These are phyloP conservation scores for Novumbra hubbsi DNA, from an alignment of 2,797 vertebrate species.

Conservation along the genomic window DNA sequence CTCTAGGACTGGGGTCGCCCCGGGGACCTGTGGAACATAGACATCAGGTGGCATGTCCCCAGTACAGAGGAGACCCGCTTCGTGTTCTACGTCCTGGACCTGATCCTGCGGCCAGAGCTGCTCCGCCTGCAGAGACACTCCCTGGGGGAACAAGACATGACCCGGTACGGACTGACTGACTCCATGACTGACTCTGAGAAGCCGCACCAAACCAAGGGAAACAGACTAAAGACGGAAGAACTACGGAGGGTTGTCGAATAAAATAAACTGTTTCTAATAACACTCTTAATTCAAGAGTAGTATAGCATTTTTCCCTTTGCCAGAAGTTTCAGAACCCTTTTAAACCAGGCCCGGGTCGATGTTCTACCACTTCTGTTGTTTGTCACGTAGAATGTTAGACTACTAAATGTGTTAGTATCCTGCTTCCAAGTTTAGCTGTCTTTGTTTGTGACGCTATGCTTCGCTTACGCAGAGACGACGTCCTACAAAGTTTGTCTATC, in stretches of 20 bases:
- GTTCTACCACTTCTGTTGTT: too few species aligned
- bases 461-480: slow-evolving; percentile 82
- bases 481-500: slow-evolving; percentile 91
- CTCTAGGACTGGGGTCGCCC: slow-evolving; percentile 94
- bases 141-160: slow-evolving; percentile 86
- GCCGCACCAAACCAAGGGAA: not conserved
- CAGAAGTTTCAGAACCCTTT: too few species aligned
- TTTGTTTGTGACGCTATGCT: too few species aligned
- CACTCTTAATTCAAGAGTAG: not conserved
- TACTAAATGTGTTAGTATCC: not conserved
- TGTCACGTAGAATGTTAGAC: too few species aligned
- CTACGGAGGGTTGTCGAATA: not conserved
- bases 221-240: not conserved
- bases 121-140: slow-evolving; percentile 81
- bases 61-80: slow-evolving; percentile 84
- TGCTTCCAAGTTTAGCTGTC: not conserved
- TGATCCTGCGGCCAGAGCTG: slow-evolving; percentile 93
- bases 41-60: slow-evolving; percentile 94
- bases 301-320: not conserved
- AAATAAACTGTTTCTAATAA: not conserved
- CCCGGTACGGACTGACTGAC: slow-evolving; percentile 69
- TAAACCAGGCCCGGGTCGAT: too few species aligned
- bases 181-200: not conserved
- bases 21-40: slow-evolving; percentile 89
- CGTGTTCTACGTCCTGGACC: slow-evolving; percentile 87